Percentiles rank a stretch among this genome's conserved stretches.
Evolutionary conservation across 2,113 vertebrate species (phyloP).

Genomic region (Labrus mixtus): DNA sequence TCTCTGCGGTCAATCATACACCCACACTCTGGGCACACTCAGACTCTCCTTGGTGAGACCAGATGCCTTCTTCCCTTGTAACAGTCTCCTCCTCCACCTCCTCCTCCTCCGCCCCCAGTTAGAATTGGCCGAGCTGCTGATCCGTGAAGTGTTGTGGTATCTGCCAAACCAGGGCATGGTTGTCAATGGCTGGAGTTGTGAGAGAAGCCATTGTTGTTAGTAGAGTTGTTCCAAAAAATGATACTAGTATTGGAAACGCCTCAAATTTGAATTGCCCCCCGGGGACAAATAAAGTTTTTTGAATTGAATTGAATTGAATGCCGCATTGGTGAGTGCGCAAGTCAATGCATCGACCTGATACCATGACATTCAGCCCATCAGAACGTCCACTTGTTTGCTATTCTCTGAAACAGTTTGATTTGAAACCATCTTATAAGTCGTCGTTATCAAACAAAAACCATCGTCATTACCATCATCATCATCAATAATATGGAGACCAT

Average conservation of each 20-base stretch:
- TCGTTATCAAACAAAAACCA: no score
- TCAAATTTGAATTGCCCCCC: no score
- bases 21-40: constrained; percentile 46
- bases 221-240: neutral
- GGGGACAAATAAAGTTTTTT: no score
- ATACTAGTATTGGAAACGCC: neutral
- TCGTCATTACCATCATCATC: no score
- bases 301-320: no score
- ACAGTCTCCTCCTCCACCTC: constrained; percentile 22
- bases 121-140: constrained; percentile 67
- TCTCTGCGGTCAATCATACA: constrained; percentile 49
- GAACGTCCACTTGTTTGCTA: neutral
- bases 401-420: no score
- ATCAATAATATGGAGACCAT: no score
- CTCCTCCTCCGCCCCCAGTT: constrained; percentile 16
- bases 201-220: constrained; percentile 57
- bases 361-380: no score
- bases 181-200: constrained; percentile 43
- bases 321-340: neutral
- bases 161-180: constrained; percentile 68
- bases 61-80: constrained; percentile 57
- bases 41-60: constrained; percentile 57
- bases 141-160: constrained; percentile 74
- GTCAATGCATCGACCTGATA: neutral
- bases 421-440: no score